A percentile compares a stretch with the other conserved stretches of the same genome.
Conservation (phyloP, 2,888 invertebrate genomes). For the Shargacucullia verbasci region DNA sequence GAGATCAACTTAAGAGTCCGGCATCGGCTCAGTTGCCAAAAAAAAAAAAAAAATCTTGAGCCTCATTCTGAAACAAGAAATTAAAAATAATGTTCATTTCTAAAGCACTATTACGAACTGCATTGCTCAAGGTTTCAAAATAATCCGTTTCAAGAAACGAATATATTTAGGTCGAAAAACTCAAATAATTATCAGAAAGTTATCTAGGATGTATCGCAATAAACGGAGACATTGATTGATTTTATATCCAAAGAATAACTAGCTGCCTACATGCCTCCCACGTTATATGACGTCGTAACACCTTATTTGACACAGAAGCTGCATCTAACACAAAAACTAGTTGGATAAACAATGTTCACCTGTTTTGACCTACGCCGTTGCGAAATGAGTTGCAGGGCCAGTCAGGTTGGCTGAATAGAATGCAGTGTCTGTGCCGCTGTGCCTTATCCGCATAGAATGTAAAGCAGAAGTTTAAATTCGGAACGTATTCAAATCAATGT, state of each 20-base stretch:
- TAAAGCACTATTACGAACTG: too few relatives aligned
- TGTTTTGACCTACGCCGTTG: conserved; percentile 58
- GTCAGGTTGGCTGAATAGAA: conserved; percentile 43
- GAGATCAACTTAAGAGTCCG: too few relatives aligned
- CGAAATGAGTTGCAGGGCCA: conserved; percentile 48
- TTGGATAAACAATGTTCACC: conserved; percentile 58
- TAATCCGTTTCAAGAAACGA: too few relatives aligned
- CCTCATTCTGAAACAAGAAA: too few relatives aligned
- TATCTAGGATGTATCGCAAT: conserved; percentile 45
- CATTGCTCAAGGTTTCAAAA: too few relatives aligned
- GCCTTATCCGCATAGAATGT: conserved; percentile 25
- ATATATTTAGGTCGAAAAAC: conserved; percentile 5
- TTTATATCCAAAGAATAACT: conserved; percentile 37
- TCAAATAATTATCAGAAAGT: conserved; percentile 15
- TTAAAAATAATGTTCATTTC: too few relatives aligned
- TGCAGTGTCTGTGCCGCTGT: conserved; percentile 38
- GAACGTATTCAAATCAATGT: conserved; percentile 12
- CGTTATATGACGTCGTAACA: conserved; percentile 34
- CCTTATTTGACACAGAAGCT: conserved; percentile 34
- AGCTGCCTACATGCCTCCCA: conserved; percentile 49
- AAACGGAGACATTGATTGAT: conserved; percentile 45
- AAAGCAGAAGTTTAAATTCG: conserved; percentile 33
- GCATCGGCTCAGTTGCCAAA: too few relatives aligned
- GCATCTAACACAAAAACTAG: conserved; percentile 55
- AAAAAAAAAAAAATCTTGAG: too few relatives aligned